A percentile compares a stretch with the other conserved stretches of the same genome.
Evolutionary conservation across 2,113 vertebrate species (phyloP).

Genomic region (Cyphomyrus plagiostoma): DNA sequence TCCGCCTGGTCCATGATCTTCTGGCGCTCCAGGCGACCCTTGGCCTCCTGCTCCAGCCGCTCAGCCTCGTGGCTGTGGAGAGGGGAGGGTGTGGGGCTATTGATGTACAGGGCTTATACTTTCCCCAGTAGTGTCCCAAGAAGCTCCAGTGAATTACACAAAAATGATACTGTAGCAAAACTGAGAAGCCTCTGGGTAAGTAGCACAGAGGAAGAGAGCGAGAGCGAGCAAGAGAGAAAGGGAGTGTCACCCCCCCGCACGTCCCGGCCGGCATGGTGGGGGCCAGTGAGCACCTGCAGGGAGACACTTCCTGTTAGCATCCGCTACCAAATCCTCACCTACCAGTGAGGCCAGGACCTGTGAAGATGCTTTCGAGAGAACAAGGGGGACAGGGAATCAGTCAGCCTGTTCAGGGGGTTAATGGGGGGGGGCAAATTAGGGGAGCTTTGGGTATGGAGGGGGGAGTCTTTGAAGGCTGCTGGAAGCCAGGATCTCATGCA

Average conservation of each 20-base stretch:
- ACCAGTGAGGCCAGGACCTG: background rate
- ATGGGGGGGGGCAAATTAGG: background rate
- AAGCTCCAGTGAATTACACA: background rate
- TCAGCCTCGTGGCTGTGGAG: conserved; percentile 74
- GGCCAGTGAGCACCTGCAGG: background rate
- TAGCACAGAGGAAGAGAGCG: background rate
- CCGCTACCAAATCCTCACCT: conserved; percentile 1
- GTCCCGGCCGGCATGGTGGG: background rate
- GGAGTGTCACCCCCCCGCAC: background rate
- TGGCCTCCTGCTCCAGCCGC: conserved; percentile 80
- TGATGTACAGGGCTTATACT: too few species aligned
- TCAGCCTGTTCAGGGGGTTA: background rate
- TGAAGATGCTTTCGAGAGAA: background rate
- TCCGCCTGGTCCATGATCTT: conserved; percentile 77
- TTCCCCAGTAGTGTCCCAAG: background rate
- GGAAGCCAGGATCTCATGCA: background rate
- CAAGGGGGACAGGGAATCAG: background rate
- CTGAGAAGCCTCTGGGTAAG: background rate
- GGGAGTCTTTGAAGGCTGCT: background rate
- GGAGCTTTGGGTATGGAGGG: background rate
- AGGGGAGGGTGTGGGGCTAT: background rate
- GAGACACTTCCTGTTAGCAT: background rate
- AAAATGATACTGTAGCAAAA: background rate
- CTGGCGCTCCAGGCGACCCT: conserved; percentile 78
- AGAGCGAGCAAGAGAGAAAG: background rate